Percentiles rank a stretch among this genome's conserved stretches.
Conservation (phyloP, 2,797 vertebrate species). For the Holocentrus rufus region DNA sequence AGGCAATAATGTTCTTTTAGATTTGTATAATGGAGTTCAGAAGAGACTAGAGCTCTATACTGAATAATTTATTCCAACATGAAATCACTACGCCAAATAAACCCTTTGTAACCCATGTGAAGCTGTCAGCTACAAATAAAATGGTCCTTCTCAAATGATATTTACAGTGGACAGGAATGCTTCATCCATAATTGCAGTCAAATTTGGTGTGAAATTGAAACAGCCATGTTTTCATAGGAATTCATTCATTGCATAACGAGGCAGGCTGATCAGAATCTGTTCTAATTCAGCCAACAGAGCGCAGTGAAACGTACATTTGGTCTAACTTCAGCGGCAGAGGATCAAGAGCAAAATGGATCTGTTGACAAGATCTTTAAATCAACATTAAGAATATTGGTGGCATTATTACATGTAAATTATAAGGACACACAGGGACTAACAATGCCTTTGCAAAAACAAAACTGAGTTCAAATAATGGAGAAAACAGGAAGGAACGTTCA, state of each 20-base stretch:
- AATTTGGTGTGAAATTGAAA: slow-evolving; percentile 21
- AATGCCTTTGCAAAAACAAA: background rate
- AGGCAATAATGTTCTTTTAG: slow-evolving; percentile 8
- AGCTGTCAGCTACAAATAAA: slow-evolving; percentile 21
- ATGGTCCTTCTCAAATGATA: background rate
- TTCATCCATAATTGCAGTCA: slow-evolving; percentile 15
- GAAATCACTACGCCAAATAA: slow-evolving; percentile 16
- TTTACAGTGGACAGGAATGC: slow-evolving; percentile 4
- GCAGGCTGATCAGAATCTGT: slow-evolving; percentile 13
- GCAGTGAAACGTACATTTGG: too few relatives aligned
- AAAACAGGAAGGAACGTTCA: background rate
- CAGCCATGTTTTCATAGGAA: slow-evolving; percentile 4
- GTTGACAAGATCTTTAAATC: background rate
- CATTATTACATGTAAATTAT: background rate
- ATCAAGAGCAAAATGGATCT: background rate
- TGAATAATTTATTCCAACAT: slow-evolving; percentile 12
- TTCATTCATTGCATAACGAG: slow-evolving; percentile 3
- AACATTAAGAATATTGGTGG: background rate
- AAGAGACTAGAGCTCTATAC: background rate
- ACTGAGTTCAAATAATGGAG: background rate
- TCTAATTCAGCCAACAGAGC: background rate
- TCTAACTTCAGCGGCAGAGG: background rate
- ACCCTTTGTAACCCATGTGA: slow-evolving; percentile 9
- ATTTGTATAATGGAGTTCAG: slow-evolving; percentile 10
- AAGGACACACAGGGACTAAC: background rate